phyloP scores from a whole-genome alignment of 2,113 vertebrate genomes.

The Progne subis region DNA sequence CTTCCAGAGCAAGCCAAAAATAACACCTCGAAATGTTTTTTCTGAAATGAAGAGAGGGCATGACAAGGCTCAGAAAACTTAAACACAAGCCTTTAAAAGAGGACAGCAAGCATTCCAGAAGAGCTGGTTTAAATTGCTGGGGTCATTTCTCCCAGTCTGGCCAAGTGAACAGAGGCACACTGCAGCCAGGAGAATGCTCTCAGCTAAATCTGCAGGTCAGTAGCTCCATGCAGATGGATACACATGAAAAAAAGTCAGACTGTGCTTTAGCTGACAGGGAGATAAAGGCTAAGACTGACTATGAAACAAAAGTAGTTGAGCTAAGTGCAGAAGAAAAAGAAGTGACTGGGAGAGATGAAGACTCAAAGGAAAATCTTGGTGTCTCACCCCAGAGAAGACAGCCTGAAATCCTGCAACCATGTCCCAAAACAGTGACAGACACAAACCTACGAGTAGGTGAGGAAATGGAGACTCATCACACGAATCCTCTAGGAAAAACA shows the following conservation, averaged over 20 bases:
- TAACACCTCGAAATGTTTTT: slow-evolving; percentile 35
- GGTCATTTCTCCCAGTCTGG: not conserved
- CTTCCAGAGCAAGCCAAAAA: not conserved
- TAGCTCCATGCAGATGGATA: not conserved
- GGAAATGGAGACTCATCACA: not conserved
- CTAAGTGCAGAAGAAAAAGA: not conserved
- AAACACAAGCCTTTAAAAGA: not conserved
- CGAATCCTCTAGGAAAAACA: not conserved
- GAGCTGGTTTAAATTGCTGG: not conserved
- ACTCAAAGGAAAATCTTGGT: not conserved
- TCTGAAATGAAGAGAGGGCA: slow-evolving; percentile 35
- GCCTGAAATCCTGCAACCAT: not conserved
- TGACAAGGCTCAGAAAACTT: slow-evolving; percentile 40
- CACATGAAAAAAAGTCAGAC: not conserved
- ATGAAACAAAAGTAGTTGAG: not conserved
- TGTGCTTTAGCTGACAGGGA: not conserved
- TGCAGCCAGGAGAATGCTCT: not conserved
- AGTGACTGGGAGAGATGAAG: not conserved
- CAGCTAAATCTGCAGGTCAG: not conserved
- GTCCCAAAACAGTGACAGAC: not conserved
- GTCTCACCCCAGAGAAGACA: not conserved
- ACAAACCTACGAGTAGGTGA: not conserved
- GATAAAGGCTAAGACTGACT: not conserved
- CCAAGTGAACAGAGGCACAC: not conserved
- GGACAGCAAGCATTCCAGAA: not conserved